phyloP scores from a whole-genome alignment of 2,797 vertebrate species.

The Phaenicophaeus curvirostris region DNA sequence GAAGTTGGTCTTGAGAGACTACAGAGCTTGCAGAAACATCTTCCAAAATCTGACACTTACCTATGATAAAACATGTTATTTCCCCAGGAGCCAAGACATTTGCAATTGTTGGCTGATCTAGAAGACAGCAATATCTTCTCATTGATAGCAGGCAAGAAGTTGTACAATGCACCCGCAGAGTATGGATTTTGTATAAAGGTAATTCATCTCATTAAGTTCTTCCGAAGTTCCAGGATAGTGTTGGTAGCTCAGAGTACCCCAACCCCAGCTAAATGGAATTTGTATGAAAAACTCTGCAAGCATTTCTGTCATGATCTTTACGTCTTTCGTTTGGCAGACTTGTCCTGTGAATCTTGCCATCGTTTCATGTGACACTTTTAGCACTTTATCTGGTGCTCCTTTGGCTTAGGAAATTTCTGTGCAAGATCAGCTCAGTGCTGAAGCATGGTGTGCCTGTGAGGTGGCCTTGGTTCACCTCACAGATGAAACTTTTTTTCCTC shows the following conservation, averaged over 20 bases:
- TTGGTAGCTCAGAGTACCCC: not conserved
- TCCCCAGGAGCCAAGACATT: constrained; percentile 91
- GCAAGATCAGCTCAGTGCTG: constrained; percentile 7
- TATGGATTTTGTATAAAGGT: constrained; percentile 98
- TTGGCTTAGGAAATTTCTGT: constrained; percentile 37
- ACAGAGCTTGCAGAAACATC: not conserved
- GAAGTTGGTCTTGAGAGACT: not conserved
- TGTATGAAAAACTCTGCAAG: not conserved
- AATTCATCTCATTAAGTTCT: not conserved
- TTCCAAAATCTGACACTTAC: not conserved
- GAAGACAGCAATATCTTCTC: constrained; percentile 93
- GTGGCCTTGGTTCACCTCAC: constrained; percentile 27
- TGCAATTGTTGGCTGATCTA: constrained; percentile 92
- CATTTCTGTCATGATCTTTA: constrained; percentile 44
- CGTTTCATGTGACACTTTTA: constrained; percentile 31
- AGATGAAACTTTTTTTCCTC: not conserved
- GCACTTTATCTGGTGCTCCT: constrained; percentile 53
- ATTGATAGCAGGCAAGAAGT: constrained; percentile 87
- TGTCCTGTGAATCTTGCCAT: constrained; percentile 49
- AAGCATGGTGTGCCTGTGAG: constrained; percentile 1
- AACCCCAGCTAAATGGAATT: not conserved
- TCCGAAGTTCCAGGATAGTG: not conserved
- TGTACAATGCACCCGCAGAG: constrained; percentile 91
- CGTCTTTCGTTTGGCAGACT: constrained; percentile 47
- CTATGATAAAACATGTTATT: not conserved